Conservation (phyloP, 2,888 invertebrate species). For the Adineta ricciae region DNA sequence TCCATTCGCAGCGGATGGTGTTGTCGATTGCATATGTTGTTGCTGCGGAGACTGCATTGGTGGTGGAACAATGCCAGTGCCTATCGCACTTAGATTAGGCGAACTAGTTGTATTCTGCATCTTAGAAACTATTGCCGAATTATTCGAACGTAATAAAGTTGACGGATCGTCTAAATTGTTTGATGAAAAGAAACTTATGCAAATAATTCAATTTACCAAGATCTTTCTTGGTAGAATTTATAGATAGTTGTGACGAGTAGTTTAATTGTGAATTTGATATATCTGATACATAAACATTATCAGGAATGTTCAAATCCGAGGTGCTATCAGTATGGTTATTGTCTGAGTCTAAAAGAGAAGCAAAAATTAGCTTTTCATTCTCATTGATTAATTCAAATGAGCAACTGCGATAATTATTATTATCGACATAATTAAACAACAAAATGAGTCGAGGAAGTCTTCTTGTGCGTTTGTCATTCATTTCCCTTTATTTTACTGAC, state of each 20-base stretch:
- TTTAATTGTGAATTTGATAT: background rate
- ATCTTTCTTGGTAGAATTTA: background rate
- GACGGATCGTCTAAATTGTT: background rate
- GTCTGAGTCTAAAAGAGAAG: background rate
- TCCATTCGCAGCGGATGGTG: background rate
- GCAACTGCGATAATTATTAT: no score
- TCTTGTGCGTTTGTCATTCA: no score
- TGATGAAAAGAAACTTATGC: background rate
- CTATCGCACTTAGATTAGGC: background rate
- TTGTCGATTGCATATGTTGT: constrained; percentile 3
- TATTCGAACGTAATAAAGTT: background rate
- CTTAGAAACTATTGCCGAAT: background rate
- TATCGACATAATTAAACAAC: no score
- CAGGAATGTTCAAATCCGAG: background rate
- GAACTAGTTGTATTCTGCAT: background rate
- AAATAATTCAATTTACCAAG: background rate
- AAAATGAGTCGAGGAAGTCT: no score
- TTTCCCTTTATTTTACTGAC: no score
- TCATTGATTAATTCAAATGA: no score
- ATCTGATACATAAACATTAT: background rate
- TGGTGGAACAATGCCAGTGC: background rate
- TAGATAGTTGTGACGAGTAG: background rate
- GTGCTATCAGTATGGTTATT: background rate
- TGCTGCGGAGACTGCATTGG: background rate
- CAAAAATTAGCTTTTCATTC: background rate